Conservation (phyloP, 2,113 vertebrate genomes). For the Cygnus atratus region DNA sequence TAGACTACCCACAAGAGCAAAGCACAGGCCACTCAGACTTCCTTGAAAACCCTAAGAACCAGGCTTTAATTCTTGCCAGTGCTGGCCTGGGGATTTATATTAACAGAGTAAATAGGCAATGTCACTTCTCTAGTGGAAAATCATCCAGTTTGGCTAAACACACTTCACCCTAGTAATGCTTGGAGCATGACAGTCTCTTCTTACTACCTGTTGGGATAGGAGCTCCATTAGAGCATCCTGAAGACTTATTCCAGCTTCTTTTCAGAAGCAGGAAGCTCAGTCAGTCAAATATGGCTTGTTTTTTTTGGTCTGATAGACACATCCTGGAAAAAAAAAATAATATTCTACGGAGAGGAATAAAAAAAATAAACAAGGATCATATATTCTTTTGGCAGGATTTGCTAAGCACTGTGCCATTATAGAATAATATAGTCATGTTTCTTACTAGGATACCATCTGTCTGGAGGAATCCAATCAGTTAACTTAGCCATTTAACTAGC, state of each 20-base stretch:
- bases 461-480: background rate
- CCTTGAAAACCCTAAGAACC: background rate
- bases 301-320: background rate
- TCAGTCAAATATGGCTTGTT: background rate
- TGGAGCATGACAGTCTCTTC: background rate
- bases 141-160: background rate
- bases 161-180: background rate
- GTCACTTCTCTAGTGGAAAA: background rate
- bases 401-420: background rate
- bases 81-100: background rate
- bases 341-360: background rate
- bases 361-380: background rate
- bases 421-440: background rate
- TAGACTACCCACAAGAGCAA: background rate
- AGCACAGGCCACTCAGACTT: background rate
- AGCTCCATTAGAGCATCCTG: background rate
- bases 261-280: background rate
- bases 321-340: background rate
- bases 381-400: background rate
- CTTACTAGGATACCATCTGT: background rate
- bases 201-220: background rate
- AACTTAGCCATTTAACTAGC: background rate
- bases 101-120: background rate
- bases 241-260: background rate
- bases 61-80: background rate